Evolutionary conservation across 2,797 vertebrate species (phyloP).

Genomic region (Toxotes lorentzi): DNA sequence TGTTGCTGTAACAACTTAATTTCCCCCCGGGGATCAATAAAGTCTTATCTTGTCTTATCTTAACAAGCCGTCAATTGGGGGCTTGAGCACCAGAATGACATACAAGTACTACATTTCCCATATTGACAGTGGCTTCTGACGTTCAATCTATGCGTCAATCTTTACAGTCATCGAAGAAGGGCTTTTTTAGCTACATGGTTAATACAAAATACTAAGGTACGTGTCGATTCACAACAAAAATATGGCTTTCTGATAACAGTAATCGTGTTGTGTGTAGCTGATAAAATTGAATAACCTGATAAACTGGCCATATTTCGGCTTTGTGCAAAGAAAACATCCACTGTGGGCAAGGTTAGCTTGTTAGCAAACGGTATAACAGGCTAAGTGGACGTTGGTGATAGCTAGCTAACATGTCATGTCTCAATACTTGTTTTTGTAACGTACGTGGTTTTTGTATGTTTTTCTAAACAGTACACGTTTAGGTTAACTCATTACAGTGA

Average conservation of each 20-base stretch:
- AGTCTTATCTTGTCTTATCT: no score
- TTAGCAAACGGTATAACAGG: constrained; percentile 45
- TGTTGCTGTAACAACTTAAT: no score
- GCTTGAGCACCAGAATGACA: fast-evolving
- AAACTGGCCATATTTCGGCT: background rate
- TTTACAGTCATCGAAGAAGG: constrained; percentile 38
- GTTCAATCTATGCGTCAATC: constrained; percentile 61
- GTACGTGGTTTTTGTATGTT: background rate
- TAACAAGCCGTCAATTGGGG: fast-evolving
- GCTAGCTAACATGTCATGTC: constrained; percentile 17
- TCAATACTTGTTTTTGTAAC: background rate
- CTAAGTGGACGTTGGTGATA: constrained; percentile 51
- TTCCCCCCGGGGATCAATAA: no score
- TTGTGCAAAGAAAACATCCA: constrained; percentile 11
- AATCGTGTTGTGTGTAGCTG: background rate
- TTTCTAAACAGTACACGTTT: background rate
- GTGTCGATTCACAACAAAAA: constrained; percentile 31
- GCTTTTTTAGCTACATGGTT: constrained; percentile 67
- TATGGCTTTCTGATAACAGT: background rate
- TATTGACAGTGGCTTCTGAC: constrained; percentile 37
- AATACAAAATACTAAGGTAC: constrained; percentile 73
- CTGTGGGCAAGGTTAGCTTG: constrained; percentile 51
- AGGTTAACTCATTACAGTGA: background rate
- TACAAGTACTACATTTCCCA: constrained; percentile 74
- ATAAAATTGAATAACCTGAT: background rate